Conservation (phyloP, 92 coral and sea anemone species). For the Heliopora coerulea region DNA sequence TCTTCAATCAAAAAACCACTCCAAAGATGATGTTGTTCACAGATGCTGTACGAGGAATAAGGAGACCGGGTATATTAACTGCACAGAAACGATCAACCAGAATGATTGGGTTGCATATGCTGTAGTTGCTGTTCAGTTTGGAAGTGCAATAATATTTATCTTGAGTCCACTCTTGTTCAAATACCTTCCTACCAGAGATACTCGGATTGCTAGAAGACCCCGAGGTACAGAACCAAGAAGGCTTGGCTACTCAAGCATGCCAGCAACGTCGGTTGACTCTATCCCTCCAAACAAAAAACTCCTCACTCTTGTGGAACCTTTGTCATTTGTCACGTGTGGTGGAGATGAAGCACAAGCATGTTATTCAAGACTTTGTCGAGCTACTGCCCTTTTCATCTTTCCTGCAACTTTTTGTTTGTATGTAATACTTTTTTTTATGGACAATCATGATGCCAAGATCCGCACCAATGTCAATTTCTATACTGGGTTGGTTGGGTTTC, state of each 20-base stretch:
- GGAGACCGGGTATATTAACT: conserved; percentile 47
- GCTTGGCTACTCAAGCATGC: conserved; percentile 48
- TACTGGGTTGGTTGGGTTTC: conserved; percentile 69
- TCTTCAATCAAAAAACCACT: neutral
- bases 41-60: conserved; percentile 59
- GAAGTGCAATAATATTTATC: conserved; percentile 31
- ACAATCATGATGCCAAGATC: conserved; percentile 19
- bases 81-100: conserved; percentile 52
- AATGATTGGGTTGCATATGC: conserved; percentile 78
- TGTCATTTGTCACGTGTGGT: conserved; percentile 43
- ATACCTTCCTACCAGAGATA: conserved; percentile 69
- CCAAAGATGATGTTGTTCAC: conserved; percentile 33
- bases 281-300: conserved; percentile 37
- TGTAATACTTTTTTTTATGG: conserved; percentile 51
- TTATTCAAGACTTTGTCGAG: conserved; percentile 81
- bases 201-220: conserved; percentile 68
- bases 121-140: conserved; percentile 35
- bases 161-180: conserved; percentile 71
- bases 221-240: conserved; percentile 46
- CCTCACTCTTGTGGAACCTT: conserved; percentile 46
- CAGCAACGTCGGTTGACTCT: conserved; percentile 49
- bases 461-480: conserved; percentile 55
- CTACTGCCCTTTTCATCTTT: conserved; percentile 64
- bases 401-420: conserved; percentile 56
- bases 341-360: conserved; percentile 41